Evolutionary conservation across 2,888 invertebrate species (phyloP), one percentile per base, ranked within the genome.

Genomic region (Drosophila paramelanica): DNA sequence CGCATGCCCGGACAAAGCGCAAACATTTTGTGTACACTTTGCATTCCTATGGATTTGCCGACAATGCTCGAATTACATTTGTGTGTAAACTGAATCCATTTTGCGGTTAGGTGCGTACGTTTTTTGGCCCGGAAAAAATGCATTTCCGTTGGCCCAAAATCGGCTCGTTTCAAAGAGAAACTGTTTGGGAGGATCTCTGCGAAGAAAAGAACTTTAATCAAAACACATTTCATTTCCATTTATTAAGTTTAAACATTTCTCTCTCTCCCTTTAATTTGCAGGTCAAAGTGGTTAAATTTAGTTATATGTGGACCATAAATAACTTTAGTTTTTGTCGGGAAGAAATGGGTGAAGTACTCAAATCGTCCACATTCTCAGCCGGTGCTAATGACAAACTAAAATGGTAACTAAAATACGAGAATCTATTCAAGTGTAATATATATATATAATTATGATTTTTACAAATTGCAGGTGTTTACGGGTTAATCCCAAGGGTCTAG

Each of bases 271-370:
- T 55, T 8, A 10, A n/a, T 90, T 95, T 94, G 25, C 96, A 98
- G 98, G 99, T 99, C 93, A 99, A 99, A 96, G 99, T 99, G 93
- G 98, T 99, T 90, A 99, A 99, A 94, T 99, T 99, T 95, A 99
- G 98, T 94, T 99, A 99, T 94, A 99, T 99, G 98, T 99, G 99
- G 99, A 99, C 99, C 93, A 99, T 99, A 94, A 99, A 99, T 94
- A 99, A 99, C 95, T 99, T 99, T 94, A 99, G 99, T 94, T 99
- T 99, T 94, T 99, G 99, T 94, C 97, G 99, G 89, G 99, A 99
- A 94, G 99, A 99, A 94, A 99, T 99, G 99, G 99, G 99, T 90
- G 99, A 99, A 94, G 99, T 99, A 89, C 95, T 99, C 92, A 99
- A 99, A 94, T 99, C 99, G 93, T 99, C 99, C 91, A 99, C 99